Conservation (phyloP, 2,888 invertebrate species). For the Meteorus cinctellus region DNA sequence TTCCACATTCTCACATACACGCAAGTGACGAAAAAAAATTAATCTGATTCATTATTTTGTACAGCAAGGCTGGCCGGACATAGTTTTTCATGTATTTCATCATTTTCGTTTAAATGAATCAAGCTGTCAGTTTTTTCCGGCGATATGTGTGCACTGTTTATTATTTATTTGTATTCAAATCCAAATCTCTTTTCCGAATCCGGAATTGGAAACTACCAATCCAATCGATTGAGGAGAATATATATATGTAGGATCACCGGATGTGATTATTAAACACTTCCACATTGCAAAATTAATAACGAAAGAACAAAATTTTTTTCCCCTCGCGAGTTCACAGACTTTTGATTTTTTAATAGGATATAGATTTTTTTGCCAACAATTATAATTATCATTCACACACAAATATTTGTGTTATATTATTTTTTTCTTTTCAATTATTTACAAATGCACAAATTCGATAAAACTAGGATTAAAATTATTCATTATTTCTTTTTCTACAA, state of each 20-base stretch:
- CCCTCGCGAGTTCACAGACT: conserved; percentile 14
- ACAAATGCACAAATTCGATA: conserved; percentile 21
- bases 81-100: conserved; percentile 5
- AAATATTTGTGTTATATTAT: neutral
- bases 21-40: neutral
- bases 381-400: conserved; percentile 2
- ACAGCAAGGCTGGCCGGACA: conserved; percentile 36
- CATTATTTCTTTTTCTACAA: neutral
- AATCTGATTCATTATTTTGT: conserved; percentile 21
- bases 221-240: neutral
- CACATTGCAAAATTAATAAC: conserved; percentile 9
- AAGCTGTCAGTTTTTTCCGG: conserved; percentile 27
- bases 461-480: neutral
- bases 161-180: neutral
- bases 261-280: conserved; percentile 2
- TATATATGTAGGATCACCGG: conserved; percentile 8
- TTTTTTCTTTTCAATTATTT: conserved; percentile 19
- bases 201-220: neutral
- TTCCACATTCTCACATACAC: neutral
- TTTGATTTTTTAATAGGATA: conserved; percentile 21
- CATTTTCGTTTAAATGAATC: neutral
- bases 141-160: conserved; percentile 37
- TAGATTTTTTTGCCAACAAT: conserved; percentile 11
- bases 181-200: neutral
- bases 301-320: conserved; percentile 10